phyloP scores from a whole-genome alignment of 2,797 vertebrate species.

The Acomys russatus region DNA sequence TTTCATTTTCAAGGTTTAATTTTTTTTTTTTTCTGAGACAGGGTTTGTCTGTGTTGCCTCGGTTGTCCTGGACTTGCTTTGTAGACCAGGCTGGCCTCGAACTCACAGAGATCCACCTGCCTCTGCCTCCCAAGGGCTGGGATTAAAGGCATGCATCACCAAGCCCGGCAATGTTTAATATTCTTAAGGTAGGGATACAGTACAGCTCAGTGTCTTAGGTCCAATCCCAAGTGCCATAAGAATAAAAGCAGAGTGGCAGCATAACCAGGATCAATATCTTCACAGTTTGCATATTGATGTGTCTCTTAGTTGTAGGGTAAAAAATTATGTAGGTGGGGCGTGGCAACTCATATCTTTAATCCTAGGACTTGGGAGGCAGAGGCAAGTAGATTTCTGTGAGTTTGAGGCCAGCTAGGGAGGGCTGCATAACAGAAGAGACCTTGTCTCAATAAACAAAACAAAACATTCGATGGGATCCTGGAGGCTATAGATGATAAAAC shows the following conservation, averaged over 20 bases:
- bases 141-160: no score
- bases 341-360: neutral
- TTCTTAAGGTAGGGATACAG: neutral
- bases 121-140: no score
- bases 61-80: no score
- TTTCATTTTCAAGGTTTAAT: neutral
- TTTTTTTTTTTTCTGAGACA: no score
- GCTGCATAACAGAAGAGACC: neutral
- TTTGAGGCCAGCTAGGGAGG: neutral
- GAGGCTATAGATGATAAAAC: slow-evolving; percentile 35
- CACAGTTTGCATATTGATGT: neutral
- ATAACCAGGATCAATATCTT: neutral
- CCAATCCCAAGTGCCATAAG: neutral
- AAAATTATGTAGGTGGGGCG: neutral
- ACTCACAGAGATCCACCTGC: no score
- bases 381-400: neutral
- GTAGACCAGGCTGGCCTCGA: no score
- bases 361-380: neutral
- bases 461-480: neutral
- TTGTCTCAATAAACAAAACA: neutral
- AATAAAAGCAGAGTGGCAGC: neutral
- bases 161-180: neutral
- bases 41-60: no score
- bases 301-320: neutral
- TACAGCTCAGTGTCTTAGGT: neutral